These are phyloP conservation scores for Phrynocephalus versicolor DNA, from an alignment of 2,113 vertebrate genomes.

Conservation along the genomic window DNA sequence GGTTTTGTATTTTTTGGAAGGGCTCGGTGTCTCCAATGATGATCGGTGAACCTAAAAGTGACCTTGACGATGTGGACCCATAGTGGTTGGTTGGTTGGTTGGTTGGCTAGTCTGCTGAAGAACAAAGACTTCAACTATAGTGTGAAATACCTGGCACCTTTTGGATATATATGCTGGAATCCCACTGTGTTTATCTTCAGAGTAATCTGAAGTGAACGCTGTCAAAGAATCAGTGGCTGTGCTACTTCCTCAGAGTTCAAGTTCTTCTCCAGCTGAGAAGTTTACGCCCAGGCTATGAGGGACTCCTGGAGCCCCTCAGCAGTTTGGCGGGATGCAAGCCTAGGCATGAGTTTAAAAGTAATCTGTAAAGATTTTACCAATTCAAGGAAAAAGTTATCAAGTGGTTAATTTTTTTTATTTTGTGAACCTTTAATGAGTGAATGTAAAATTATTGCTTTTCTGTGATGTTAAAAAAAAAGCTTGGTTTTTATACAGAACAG, in stretches of 20 bases:
- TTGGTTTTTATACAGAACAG: slow-evolving; percentile 79
- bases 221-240: slow-evolving; percentile 30
- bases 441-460: slow-evolving; percentile 79
- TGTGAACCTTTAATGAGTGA: slow-evolving; percentile 73
- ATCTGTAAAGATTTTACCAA: slow-evolving; percentile 70
- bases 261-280: slow-evolving; percentile 48
- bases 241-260: slow-evolving; percentile 43
- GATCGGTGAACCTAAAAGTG: slow-evolving; percentile 94
- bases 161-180: slow-evolving; percentile 64
- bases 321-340: slow-evolving; percentile 38
- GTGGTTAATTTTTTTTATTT: slow-evolving; percentile 71
- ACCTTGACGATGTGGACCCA: slow-evolving; percentile 95
- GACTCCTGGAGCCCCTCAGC: slow-evolving; percentile 47
- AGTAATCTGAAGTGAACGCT: slow-evolving; percentile 55
- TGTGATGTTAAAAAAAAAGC: slow-evolving; percentile 70
- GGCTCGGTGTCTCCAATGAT: slow-evolving; percentile 98
- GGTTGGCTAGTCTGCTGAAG: background rate
- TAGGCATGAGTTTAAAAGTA: slow-evolving; percentile 9
- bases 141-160: slow-evolving; percentile 49
- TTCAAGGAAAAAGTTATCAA: slow-evolving; percentile 56
- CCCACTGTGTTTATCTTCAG: slow-evolving; percentile 45
- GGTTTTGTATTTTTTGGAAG: slow-evolving; percentile 71
- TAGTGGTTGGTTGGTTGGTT: slow-evolving; percentile 68
- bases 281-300: slow-evolving; percentile 50
- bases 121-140: slow-evolving; percentile 31